phyloP scores from a whole-genome alignment of 2,113 vertebrate genomes.

The Sander vitreus region DNA sequence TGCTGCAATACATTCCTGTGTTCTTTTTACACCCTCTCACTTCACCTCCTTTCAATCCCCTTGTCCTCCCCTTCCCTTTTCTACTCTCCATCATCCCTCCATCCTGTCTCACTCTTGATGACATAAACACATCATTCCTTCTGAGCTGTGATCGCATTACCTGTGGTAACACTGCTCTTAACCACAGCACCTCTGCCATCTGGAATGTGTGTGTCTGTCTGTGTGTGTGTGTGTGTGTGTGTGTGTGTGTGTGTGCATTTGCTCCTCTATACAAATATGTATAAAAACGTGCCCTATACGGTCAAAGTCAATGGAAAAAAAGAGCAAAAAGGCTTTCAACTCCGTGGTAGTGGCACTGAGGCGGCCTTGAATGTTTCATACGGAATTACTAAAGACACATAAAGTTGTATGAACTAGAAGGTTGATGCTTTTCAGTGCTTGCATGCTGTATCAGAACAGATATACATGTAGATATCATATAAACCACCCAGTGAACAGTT shows the following conservation, averaged over 20 bases:
- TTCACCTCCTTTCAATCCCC: slow-evolving; percentile 5
- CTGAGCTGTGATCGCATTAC: slow-evolving; percentile 67
- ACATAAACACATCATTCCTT: slow-evolving; percentile 77
- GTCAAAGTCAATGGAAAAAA: slow-evolving; percentile 29
- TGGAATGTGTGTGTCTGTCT: slow-evolving; percentile 23
- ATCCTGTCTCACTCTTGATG: slow-evolving; percentile 61
- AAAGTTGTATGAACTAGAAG: slow-evolving; percentile 22
- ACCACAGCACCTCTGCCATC: slow-evolving; percentile 58
- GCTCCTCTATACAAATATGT: slow-evolving; percentile 6
- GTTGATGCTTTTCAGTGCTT: slow-evolving; percentile 25
- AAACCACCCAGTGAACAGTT: background rate
- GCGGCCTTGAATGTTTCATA: slow-evolving; percentile 53
- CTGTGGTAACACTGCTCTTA: slow-evolving; percentile 60
- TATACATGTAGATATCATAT: background rate
- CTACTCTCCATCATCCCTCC: slow-evolving; percentile 33
- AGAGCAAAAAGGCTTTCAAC: background rate
- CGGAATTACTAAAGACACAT: slow-evolving; percentile 37
- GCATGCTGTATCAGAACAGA: slow-evolving; percentile 22
- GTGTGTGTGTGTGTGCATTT: slow-evolving; percentile 4
- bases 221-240: slow-evolving; percentile 6
- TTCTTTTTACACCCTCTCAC: slow-evolving; percentile 33
- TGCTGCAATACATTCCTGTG: slow-evolving; percentile 20
- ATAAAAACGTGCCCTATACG: slow-evolving; percentile 1
- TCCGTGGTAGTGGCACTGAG: background rate
- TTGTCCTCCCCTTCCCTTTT: slow-evolving; percentile 31